Percentiles rank a stretch among this genome's conserved stretches.
These are phyloP conservation scores for Homalodisca vitripennis DNA, from an alignment of 1,140 invertebrate genomes.

Conservation along the genomic window DNA sequence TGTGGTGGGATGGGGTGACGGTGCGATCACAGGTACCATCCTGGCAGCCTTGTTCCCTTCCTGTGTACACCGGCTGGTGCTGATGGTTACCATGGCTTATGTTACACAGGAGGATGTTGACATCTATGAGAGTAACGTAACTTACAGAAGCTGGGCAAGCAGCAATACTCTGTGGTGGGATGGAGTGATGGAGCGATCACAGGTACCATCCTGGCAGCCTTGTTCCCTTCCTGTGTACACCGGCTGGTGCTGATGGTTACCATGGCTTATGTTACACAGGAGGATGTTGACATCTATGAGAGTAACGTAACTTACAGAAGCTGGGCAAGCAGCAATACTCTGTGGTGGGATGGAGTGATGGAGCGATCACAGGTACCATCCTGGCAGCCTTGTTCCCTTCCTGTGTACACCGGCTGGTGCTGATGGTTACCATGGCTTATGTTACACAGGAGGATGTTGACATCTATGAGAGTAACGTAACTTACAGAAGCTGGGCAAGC, in stretches of 20 bases:
- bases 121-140: conserved; percentile 59
- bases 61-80: conserved; percentile 67
- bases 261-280: conserved; percentile 69
- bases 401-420: too few relatives aligned
- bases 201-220: conserved; percentile 69
- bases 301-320: too few relatives aligned
- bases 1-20: conserved; percentile 86
- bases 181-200: conserved; percentile 90
- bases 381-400: too few relatives aligned
- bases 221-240: conserved; percentile 61
- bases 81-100: conserved; percentile 78
- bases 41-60: conserved; percentile 67
- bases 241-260: conserved; percentile 78
- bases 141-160: too few relatives aligned
- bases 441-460: conserved; percentile 66
- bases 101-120: conserved; percentile 66
- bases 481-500: conserved; percentile 60
- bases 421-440: too few relatives aligned
- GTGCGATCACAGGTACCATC: conserved; percentile 76
- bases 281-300: too few relatives aligned
- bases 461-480: conserved; percentile 59
- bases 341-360: too few relatives aligned
- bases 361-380: conserved; percentile 76
- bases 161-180: conserved; percentile 78
- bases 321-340: too few relatives aligned